Conservation (phyloP, 37 sponge, comb jelly and placozoan genomes). For the Hexactinellida sp. region DNA sequence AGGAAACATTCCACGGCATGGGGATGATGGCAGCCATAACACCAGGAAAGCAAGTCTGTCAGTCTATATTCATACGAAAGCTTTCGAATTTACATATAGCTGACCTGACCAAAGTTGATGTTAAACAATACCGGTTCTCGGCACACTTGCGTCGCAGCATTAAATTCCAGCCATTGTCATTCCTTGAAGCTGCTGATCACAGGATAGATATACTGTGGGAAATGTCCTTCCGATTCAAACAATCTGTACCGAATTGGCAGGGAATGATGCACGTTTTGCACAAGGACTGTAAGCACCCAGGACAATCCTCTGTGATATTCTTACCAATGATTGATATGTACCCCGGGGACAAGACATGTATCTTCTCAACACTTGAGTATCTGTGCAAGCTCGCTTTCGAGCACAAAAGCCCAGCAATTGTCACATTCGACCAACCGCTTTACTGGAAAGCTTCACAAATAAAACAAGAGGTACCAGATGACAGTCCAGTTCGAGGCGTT, state of each 20-base stretch:
- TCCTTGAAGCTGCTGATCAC: background rate
- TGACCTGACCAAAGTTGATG: conserved; percentile 9
- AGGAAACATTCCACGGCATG: conserved; percentile 15
- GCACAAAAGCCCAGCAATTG: background rate
- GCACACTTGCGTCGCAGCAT: background rate
- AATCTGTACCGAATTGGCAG: background rate
- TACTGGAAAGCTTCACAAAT: conserved; percentile 14
- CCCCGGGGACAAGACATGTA: background rate
- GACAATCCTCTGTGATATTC: background rate
- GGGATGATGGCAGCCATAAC: conserved; percentile 14
- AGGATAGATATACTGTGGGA: background rate
- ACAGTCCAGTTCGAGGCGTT: background rate
- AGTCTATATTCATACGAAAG: background rate
- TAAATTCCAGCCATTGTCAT: background rate
- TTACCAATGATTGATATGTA: background rate
- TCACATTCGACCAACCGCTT: conserved; percentile 15
- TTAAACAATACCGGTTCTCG: background rate
- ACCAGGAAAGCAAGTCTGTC: too few species aligned
- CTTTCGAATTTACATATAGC: conserved; percentile 5
- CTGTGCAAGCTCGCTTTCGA: background rate
- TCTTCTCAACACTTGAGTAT: conserved; percentile 2
- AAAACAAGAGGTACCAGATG: background rate
- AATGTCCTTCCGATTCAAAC: background rate
- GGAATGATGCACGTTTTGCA: background rate
- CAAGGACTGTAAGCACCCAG: too few species aligned